Conservation (phyloP, 2,888 invertebrate genomes). For the Harpalus rubripes region DNA sequence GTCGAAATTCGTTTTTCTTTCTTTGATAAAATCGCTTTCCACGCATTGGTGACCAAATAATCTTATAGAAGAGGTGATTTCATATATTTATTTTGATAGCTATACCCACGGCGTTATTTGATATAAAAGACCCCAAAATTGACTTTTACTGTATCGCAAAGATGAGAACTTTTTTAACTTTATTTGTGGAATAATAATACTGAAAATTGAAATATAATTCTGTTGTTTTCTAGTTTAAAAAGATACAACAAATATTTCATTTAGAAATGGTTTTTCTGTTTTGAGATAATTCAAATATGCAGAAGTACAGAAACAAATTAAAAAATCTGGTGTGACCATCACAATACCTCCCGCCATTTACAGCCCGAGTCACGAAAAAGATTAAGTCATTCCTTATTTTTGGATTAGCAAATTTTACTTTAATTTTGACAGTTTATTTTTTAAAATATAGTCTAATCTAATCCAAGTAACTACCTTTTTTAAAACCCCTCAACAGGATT, state of each 20-base stretch:
- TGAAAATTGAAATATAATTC: neutral
- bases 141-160: neutral
- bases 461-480: too few species aligned
- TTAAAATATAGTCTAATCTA: too few species aligned
- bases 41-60: constrained; percentile 41
- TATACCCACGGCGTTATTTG: neutral
- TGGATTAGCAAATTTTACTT: too few species aligned
- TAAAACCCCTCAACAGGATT: too few species aligned
- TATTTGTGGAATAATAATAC: neutral
- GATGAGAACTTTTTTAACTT: neutral
- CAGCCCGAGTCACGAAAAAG: too few species aligned
- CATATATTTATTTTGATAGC: constrained; percentile 38
- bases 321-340: too few species aligned
- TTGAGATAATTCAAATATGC: too few species aligned
- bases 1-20: constrained; percentile 45
- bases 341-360: too few species aligned
- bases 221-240: neutral
- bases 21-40: constrained; percentile 41
- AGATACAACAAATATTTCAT: neutral
- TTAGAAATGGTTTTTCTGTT: too few species aligned
- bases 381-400: too few species aligned
- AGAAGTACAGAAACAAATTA: too few species aligned
- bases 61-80: constrained; percentile 23
- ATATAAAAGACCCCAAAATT: neutral
- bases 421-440: too few species aligned